Percentiles rank a stretch among this genome's conserved stretches.
Conservation (phyloP, 64 coral and sea anemone species). For the Catalaphyllia jardinei region DNA sequence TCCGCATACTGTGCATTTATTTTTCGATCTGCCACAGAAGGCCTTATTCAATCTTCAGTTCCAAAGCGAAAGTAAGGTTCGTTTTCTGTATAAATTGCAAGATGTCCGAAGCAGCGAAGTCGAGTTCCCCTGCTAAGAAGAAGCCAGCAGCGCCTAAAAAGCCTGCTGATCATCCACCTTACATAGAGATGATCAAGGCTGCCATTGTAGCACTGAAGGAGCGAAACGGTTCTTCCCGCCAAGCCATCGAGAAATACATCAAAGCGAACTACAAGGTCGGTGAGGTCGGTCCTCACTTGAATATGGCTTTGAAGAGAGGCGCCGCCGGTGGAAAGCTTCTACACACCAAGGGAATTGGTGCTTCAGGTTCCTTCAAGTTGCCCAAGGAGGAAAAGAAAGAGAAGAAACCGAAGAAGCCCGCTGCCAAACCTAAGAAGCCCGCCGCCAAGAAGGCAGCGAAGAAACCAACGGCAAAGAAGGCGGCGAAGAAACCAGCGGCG, state of each 20-base stretch:
- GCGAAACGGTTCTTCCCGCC: constrained; percentile 42
- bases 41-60: not conserved
- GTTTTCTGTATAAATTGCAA: not conserved
- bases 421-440: not conserved
- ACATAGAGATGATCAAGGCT: constrained; percentile 26
- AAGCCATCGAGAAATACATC: constrained; percentile 60
- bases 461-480: constrained; percentile 14
- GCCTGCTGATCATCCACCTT: constrained; percentile 15
- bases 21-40: not conserved
- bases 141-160: constrained; percentile 21
- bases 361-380: constrained; percentile 41
- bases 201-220: constrained; percentile 21
- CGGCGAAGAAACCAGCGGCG: not conserved
- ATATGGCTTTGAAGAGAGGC: constrained; percentile 8
- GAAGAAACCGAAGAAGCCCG: not conserved
- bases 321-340: not conserved
- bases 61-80: not conserved
- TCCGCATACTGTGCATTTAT: not conserved
- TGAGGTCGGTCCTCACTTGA: not conserved
- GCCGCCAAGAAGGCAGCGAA: not conserved
- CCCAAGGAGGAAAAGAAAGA: not conserved
- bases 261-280: constrained; percentile 52
- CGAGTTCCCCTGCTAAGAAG: constrained; percentile 2
- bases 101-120: not conserved
- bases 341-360: constrained; percentile 39